A percentile compares a stretch with the other conserved stretches of the same genome.
phyloP scores from a whole-genome alignment of 2,113 vertebrate species.

The Lampris incognitus region DNA sequence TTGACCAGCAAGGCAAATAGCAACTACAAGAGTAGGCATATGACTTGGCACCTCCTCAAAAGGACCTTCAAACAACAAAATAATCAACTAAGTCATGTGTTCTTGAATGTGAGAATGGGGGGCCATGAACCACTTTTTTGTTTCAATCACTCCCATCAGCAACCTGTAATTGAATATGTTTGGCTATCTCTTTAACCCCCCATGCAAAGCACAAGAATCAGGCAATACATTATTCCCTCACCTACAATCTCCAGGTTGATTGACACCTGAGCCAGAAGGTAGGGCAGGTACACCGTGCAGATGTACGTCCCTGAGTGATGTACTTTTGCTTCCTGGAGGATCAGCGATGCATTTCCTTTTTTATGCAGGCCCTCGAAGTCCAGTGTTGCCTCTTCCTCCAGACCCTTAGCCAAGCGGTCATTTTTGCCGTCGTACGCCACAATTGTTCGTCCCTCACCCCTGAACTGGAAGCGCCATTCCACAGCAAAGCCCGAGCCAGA shows the following conservation, averaged over 20 bases:
- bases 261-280: conserved; percentile 86
- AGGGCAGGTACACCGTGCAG: conserved; percentile 85
- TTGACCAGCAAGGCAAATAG: too few species aligned
- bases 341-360: conserved; percentile 84
- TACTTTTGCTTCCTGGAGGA: conserved; percentile 78
- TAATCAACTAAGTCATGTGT: too few species aligned
- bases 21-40: too few species aligned
- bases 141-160: too few species aligned
- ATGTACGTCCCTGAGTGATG: conserved; percentile 87
- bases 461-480: conserved; percentile 90
- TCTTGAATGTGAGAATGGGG: too few species aligned
- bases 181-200: too few species aligned
- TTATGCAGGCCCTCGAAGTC: conserved; percentile 79
- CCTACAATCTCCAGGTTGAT: conserved; percentile 85
- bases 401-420: conserved; percentile 65
- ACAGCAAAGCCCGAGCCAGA: conserved; percentile 82
- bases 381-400: conserved; percentile 73
- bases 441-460: conserved; percentile 84
- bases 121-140: too few species aligned
- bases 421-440: conserved; percentile 84
- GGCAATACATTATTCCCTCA: conserved; percentile 57
- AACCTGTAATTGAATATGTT: too few species aligned
- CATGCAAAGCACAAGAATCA: too few species aligned
- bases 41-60: too few species aligned
- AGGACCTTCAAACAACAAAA: too few species aligned